A percentile compares a stretch with the other conserved stretches of the same genome.
Conservation (phyloP, 2,113 vertebrate genomes). For the Gorsachius goisagi region DNA sequence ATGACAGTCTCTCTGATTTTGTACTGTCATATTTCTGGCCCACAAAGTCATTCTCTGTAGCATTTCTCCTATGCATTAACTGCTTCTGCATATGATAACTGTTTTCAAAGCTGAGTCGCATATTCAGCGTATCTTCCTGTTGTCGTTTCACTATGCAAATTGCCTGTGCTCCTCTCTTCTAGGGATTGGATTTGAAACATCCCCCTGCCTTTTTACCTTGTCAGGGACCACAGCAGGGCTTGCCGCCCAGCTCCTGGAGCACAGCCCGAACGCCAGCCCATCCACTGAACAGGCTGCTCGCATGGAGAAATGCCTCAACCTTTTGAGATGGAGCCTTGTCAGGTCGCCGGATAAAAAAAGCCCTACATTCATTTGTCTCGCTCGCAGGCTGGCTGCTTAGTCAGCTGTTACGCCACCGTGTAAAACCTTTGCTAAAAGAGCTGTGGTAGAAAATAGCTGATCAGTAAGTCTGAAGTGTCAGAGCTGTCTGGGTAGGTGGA, state of each 20-base stretch:
- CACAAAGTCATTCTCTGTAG: background rate
- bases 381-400: constrained; percentile 35
- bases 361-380: constrained; percentile 6
- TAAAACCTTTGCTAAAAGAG: constrained; percentile 58
- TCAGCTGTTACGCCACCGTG: constrained; percentile 38
- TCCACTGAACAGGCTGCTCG: background rate
- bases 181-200: background rate
- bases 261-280: background rate
- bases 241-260: background rate
- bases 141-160: background rate
- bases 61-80: background rate
- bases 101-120: background rate
- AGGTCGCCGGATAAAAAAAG: background rate
- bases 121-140: background rate
- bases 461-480: constrained; percentile 76
- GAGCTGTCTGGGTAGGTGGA: constrained; percentile 79
- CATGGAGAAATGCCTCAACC: background rate
- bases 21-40: background rate
- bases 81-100: background rate
- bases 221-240: background rate
- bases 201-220: background rate
- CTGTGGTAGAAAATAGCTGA: constrained; percentile 78
- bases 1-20: background rate
- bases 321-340: constrained; percentile 8
- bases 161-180: background rate